Evolutionary conservation across 2,888 invertebrate genomes (phyloP), one percentile per base, ranked within the genome.

Genomic region (Anorthoa munda): DNA sequence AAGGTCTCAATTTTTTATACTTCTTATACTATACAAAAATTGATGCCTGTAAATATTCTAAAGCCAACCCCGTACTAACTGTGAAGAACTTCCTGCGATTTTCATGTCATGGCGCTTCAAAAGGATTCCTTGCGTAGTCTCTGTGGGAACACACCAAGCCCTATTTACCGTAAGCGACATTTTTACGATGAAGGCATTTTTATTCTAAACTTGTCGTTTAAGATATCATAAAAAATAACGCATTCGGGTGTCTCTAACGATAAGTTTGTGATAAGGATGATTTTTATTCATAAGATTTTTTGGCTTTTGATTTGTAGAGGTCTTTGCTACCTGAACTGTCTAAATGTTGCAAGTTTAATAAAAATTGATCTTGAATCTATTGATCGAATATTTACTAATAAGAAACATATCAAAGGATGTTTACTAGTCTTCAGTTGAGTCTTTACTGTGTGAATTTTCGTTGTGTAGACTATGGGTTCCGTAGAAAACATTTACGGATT

Each of bases 401-500:
- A 18, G 13, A 58, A 39, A 61, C 18, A 39, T 45, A 13, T 18
- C 26, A 48, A 60, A 82, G 48, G 77, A 77, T 82, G 56, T 82
- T 61, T 61, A 56, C 2, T 53, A 48, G 21, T 48, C 31, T 53
- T 23, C 53, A 23, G 46, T 61, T 48, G 31, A 31, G 53, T 39
- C 31, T 23, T 4, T 9, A 13, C 4, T 51, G 61, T 74, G 61
- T 26, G 45, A 59, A 55, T 59, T 79, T 80, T 53, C 39, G 26
- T 63, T 51, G 51, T 59, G 56, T 26, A 18, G 58, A 53, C 53
- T 53, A 31, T 59, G 39, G 13, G 71, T 60, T 60, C 72, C 48
- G 15, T 72, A 72, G 55, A 72, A 71, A 75, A 79, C 60, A 75
- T 79, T 79, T 15, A 60, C 15, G 17, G 53, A 53, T 60, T 60